Conservation (phyloP, 2,888 invertebrate species). For the Polyploca ridens region DNA sequence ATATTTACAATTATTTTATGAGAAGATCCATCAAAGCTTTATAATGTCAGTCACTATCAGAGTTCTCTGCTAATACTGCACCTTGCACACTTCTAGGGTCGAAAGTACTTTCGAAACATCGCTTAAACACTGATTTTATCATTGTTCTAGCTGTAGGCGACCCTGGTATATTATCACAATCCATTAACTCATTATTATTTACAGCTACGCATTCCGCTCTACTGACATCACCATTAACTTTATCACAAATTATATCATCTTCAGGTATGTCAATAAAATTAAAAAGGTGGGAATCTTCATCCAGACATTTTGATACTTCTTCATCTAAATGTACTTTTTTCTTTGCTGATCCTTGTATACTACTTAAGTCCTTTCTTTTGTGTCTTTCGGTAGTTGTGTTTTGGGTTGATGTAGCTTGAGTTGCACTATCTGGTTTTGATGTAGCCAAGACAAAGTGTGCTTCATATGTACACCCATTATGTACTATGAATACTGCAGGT, state of each 20-base stretch:
- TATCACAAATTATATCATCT: slow-evolving; percentile 36
- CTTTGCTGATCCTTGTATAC: slow-evolving; percentile 46
- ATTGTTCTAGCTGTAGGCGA: slow-evolving; percentile 85
- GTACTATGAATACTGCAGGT: slow-evolving; percentile 90
- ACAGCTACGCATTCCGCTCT: slow-evolving; percentile 29
- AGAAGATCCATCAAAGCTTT: not conserved
- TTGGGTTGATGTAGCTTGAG: slow-evolving; percentile 66
- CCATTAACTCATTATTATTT: slow-evolving; percentile 45
- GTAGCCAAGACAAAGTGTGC: slow-evolving; percentile 93
- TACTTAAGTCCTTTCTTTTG: slow-evolving; percentile 56
- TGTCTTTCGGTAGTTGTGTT: slow-evolving; percentile 64
- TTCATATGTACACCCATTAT: slow-evolving; percentile 90
- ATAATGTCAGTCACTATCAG: slow-evolving; percentile 84
- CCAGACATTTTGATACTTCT: slow-evolving; percentile 69
- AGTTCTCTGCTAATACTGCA: slow-evolving; percentile 88
- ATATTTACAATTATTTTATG: slow-evolving; percentile 13
- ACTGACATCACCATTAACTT: slow-evolving; percentile 38
- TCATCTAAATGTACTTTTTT: slow-evolving; percentile 71
- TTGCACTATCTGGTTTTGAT: slow-evolving; percentile 83
- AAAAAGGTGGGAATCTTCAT: slow-evolving; percentile 79
- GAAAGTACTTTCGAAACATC: slow-evolving; percentile 90
- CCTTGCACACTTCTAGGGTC: slow-evolving; percentile 85
- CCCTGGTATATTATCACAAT: slow-evolving; percentile 81
- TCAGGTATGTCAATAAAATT: slow-evolving; percentile 77
- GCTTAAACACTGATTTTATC: slow-evolving; percentile 87